These are phyloP conservation scores for Tinea trinotella DNA, from an alignment of 2,888 invertebrate species.

Conservation along the genomic window DNA sequence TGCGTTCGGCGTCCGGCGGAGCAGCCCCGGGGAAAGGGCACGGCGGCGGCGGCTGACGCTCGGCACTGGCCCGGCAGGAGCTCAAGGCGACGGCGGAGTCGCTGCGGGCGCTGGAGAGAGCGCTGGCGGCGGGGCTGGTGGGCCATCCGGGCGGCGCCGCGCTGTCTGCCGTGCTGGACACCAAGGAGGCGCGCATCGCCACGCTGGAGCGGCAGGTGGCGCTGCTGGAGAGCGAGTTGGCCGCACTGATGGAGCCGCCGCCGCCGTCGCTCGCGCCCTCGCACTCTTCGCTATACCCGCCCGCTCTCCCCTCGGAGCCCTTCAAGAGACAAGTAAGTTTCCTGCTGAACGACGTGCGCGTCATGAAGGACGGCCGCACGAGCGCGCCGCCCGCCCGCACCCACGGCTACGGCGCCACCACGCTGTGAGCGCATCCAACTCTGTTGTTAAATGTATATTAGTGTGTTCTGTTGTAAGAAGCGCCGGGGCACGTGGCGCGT, in stretches of 20 bases:
- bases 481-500: constrained; percentile 57
- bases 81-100: constrained; percentile 88
- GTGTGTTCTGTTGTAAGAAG: constrained; percentile 61
- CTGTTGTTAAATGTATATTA: constrained; percentile 44
- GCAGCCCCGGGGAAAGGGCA: constrained; percentile 27
- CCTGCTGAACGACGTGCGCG: constrained; percentile 85
- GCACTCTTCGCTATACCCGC: constrained; percentile 71
- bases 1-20: constrained; percentile 75
- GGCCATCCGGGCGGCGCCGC: constrained; percentile 74
- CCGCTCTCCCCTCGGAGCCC: constrained; percentile 66
- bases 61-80: constrained; percentile 72
- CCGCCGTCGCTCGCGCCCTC: constrained; percentile 67
- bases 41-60: constrained; percentile 47
- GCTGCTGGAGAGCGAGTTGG: constrained; percentile 84
- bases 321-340: constrained; percentile 90
- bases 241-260: constrained; percentile 59
- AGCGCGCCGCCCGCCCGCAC: constrained; percentile 28
- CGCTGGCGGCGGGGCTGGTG: constrained; percentile 77
- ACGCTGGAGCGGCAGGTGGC: constrained; percentile 89
- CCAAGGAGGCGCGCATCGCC: constrained; percentile 87
- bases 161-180: constrained; percentile 84
- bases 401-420: constrained; percentile 22
- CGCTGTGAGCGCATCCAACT: constrained; percentile 27
- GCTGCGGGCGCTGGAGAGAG: constrained; percentile 84
- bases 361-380: constrained; percentile 79